Evolutionary conservation across 2,888 invertebrate species (phyloP).

Genomic region (Imbricaverruca yamaguchii): DNA sequence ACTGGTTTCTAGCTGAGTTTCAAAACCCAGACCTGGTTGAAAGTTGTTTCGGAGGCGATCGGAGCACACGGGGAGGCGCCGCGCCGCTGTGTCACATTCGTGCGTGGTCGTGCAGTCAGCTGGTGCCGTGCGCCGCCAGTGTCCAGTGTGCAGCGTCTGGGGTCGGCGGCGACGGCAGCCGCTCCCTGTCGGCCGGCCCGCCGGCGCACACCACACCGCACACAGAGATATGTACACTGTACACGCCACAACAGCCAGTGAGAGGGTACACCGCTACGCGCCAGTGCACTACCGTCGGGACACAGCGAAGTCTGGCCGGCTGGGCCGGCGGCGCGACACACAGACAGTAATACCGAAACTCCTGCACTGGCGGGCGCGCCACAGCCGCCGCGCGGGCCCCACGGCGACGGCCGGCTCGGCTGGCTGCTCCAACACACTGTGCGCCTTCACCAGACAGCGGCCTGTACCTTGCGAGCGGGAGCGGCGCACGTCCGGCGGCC

Average conservation of each 20-base stretch:
- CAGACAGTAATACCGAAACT: constrained; percentile 16
- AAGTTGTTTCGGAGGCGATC: no score
- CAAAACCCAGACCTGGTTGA: no score
- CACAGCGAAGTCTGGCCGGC: no score
- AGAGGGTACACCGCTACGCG: neutral
- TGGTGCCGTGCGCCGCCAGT: constrained; percentile 26
- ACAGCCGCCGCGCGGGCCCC: neutral
- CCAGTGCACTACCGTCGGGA: no score
- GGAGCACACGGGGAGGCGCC: no score
- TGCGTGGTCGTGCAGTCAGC: no score
- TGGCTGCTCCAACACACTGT: constrained; percentile 24
- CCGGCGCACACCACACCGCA: constrained; percentile 35
- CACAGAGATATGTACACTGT: constrained; percentile 40
- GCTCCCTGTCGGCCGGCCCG: constrained; percentile 30
- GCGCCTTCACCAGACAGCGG: constrained; percentile 35
- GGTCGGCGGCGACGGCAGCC: constrained; percentile 33
- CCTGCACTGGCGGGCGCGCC: constrained; percentile 11
- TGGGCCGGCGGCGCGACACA: no score
- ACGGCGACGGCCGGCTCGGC: neutral
- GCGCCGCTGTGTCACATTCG: no score
- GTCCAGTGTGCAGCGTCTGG: no score
- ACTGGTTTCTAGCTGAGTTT: no score
- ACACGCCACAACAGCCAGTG: neutral
- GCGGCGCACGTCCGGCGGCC: constrained; percentile 44
- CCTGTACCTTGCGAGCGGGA: constrained; percentile 91